Conservation (phyloP, 2,888 invertebrate species). For the Lasioglossum marginatum region DNA sequence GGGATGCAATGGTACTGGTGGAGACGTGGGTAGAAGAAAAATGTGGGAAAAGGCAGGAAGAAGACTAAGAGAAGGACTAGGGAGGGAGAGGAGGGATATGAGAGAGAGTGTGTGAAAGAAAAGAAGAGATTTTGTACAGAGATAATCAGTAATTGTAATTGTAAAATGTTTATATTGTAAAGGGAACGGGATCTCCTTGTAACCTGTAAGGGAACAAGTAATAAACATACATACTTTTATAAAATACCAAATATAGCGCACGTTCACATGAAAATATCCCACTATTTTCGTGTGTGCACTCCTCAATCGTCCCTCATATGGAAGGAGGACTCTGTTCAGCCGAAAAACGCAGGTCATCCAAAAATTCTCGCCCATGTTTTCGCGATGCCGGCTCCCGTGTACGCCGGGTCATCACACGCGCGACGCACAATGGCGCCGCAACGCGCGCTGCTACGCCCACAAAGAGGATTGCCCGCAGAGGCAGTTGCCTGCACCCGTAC, state of each 20-base stretch:
- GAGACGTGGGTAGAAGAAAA: too few species aligned
- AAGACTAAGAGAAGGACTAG: too few species aligned
- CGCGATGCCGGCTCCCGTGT: not conserved
- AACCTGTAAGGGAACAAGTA: too few species aligned
- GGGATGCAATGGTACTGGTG: too few species aligned
- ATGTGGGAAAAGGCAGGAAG: too few species aligned
- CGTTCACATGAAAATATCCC: not conserved
- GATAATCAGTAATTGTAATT: too few species aligned
- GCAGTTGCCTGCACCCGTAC: conserved; percentile 27
- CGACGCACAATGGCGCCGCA: conserved; percentile 27
- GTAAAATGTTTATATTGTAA: too few species aligned
- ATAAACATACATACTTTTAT: too few species aligned
- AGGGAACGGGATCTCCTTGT: too few species aligned
- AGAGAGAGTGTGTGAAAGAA: too few species aligned
- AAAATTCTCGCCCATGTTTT: not conserved
- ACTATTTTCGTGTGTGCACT: not conserved
- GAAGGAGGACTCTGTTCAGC: not conserved
- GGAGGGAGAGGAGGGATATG: too few species aligned
- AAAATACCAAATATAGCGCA: not conserved
- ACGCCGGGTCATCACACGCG: conserved; percentile 22
- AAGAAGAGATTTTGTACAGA: too few species aligned
- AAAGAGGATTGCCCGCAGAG: conserved; percentile 28
- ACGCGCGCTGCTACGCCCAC: conserved; percentile 22
- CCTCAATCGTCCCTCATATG: not conserved
- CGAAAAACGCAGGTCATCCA: not conserved